These are phyloP conservation scores for Apostichopus parvimensis DNA, from an alignment of 35 echinoderm and acorn worm genomes.

Conservation along the genomic window DNA sequence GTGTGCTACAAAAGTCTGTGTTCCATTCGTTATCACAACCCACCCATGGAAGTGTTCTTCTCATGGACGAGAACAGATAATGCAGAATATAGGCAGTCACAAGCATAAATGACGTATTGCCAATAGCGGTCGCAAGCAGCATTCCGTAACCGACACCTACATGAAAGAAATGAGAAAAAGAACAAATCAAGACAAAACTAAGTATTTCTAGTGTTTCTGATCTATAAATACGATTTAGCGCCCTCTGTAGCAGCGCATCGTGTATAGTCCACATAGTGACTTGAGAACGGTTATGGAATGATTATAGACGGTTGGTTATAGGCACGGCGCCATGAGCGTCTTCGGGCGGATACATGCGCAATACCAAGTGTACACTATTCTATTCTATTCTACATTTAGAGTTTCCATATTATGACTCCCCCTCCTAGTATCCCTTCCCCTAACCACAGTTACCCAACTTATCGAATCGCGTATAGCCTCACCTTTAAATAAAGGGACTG, in stretches of 20 bases:
- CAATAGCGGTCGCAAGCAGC: constrained; percentile 17
- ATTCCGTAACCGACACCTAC: constrained; percentile 84
- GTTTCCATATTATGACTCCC: too few species aligned
- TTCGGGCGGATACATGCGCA: too few species aligned
- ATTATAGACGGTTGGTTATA: too few species aligned
- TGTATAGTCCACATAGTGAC: too few species aligned
- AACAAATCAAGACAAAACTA: background rate
- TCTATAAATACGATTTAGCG: too few species aligned
- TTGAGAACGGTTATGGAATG: too few species aligned
- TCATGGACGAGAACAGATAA: constrained; percentile 80
- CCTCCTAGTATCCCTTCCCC: too few species aligned
- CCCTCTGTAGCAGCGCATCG: too few species aligned
- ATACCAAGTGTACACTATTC: too few species aligned
- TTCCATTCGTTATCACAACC: constrained; percentile 67
- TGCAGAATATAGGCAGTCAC: constrained; percentile 71
- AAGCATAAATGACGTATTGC: constrained; percentile 50
- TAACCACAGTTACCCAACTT: too few species aligned
- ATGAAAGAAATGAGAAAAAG: background rate
- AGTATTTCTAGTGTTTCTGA: background rate
- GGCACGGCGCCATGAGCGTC: too few species aligned
- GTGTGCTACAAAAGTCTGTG: constrained; percentile 53
- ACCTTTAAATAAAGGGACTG: constrained; percentile 23
- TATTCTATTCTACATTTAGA: too few species aligned
- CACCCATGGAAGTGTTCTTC: constrained; percentile 59
- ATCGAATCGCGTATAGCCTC: background rate